Conservation (phyloP, 2,113 vertebrate genomes). For the Nycticebus coucang region DNA sequence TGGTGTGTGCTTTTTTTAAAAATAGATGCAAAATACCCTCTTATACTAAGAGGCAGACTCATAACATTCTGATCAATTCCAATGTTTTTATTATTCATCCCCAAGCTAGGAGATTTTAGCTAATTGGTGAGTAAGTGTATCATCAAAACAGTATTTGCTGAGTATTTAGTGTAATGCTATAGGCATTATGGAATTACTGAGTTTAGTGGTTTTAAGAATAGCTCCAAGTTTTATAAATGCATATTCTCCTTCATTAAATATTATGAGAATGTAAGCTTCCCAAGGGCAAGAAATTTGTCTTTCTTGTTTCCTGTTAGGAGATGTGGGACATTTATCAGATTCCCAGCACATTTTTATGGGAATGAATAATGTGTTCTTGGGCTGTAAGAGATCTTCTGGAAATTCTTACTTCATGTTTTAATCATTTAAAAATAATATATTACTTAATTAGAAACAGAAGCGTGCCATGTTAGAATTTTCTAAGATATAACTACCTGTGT, state of each 20-base stretch:
- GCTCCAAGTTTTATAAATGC: background rate
- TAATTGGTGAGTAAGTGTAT: background rate
- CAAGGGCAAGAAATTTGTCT: background rate
- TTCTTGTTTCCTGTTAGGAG: background rate
- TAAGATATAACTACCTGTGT: background rate
- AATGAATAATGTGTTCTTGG: background rate
- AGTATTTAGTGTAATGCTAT: background rate
- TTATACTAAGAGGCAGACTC: background rate
- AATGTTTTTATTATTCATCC: background rate
- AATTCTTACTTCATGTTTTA: background rate
- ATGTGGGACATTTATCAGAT: background rate
- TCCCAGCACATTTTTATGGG: background rate
- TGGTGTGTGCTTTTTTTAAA: background rate
- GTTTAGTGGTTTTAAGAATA: background rate
- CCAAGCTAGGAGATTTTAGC: constrained; percentile 9
- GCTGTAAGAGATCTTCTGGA: background rate
- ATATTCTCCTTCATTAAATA: background rate
- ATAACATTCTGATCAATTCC: constrained; percentile 4
- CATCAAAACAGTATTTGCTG: background rate
- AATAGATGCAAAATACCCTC: background rate
- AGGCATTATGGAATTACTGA: background rate
- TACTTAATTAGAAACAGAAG: constrained; percentile 20
- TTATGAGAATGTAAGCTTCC: background rate
- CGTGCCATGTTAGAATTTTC: background rate
- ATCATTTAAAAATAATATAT: background rate